Conservation (phyloP, 2,797 vertebrate genomes). For the Poeciliopsis infans region DNA sequence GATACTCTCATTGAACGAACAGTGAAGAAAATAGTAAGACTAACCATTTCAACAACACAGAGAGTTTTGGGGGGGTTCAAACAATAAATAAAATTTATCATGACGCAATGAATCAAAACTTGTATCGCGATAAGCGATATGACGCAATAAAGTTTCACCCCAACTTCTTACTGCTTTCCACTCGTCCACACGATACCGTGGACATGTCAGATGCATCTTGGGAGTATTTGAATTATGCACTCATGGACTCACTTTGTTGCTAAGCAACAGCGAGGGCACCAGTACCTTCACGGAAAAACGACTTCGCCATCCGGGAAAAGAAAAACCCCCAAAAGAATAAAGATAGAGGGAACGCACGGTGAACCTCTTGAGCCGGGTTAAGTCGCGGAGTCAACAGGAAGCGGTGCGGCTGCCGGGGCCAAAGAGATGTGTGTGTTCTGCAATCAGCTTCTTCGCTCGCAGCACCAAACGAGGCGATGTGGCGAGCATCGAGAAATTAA, state of each 20-base stretch:
- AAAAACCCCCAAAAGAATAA: slow-evolving; percentile 55
- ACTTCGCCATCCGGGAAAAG: slow-evolving; percentile 44
- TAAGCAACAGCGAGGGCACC: slow-evolving; percentile 76
- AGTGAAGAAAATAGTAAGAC: too few relatives aligned
- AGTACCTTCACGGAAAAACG: slow-evolving; percentile 46
- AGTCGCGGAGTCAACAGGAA: slow-evolving; percentile 49
- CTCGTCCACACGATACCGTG: too few relatives aligned
- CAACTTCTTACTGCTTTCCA: too few relatives aligned
- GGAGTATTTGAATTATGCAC: neutral
- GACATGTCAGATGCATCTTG: neutral
- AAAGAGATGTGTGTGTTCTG: slow-evolving; percentile 21
- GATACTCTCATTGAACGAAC: too few relatives aligned
- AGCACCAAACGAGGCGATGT: neutral
- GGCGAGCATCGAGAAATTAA: neutral
- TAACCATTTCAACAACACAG: too few relatives aligned
- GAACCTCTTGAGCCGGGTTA: slow-evolving; percentile 62
- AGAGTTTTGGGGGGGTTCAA: too few relatives aligned
- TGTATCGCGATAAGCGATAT: too few relatives aligned
- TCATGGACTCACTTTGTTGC: slow-evolving; percentile 73
- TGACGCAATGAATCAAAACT: too few relatives aligned
- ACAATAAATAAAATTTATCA: too few relatives aligned
- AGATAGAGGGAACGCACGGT: slow-evolving; percentile 48
- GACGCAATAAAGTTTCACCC: too few relatives aligned
- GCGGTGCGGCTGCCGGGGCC: slow-evolving; percentile 32
- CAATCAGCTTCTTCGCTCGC: slow-evolving; percentile 27